Evolutionary conservation across 2,113 vertebrate species (phyloP).

Genomic region (Sylvietta virens): DNA sequence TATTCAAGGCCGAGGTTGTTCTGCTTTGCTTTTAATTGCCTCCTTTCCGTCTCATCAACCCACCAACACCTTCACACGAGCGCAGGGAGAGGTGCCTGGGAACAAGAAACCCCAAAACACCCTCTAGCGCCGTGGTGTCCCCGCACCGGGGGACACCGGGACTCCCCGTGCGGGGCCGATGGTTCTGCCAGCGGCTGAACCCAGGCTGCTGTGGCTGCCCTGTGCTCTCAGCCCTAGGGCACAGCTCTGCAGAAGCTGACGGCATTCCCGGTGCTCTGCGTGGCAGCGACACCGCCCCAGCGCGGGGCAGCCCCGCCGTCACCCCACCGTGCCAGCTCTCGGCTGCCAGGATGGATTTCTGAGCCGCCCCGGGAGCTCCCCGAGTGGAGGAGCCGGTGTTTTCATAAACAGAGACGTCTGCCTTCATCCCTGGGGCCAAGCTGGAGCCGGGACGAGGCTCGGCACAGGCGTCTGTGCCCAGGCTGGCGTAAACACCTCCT

Average conservation of each 20-base stretch:
- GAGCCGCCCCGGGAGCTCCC: neutral
- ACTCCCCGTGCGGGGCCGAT: rapidly evolving
- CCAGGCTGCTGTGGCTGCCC: rapidly evolving
- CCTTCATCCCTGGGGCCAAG: neutral
- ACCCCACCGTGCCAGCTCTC: rapidly evolving
- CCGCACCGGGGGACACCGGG: rapidly evolving
- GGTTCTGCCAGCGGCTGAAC: neutral
- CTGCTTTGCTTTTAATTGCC: neutral
- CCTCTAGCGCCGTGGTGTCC: rapidly evolving
- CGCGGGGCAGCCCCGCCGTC: neutral
- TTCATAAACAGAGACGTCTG: neutral
- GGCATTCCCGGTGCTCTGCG: rapidly evolving
- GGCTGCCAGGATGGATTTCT: neutral
- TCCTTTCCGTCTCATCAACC: neutral
- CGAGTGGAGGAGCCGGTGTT: rapidly evolving
- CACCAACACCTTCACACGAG: neutral
- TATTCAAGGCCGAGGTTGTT: rapidly evolving
- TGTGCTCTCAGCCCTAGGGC: rapidly evolving
- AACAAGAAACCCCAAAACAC: neutral
- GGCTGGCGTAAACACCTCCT: neutral
- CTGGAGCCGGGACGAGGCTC: neutral
- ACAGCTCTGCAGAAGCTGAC: rapidly evolving
- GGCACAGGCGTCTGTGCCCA: neutral
- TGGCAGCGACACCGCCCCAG: rapidly evolving
- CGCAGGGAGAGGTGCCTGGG: neutral